Evolutionary conservation across 2,888 invertebrate species (phyloP), one percentile per base, ranked within the genome.

Genomic region (Ectropis crepuscularia): DNA sequence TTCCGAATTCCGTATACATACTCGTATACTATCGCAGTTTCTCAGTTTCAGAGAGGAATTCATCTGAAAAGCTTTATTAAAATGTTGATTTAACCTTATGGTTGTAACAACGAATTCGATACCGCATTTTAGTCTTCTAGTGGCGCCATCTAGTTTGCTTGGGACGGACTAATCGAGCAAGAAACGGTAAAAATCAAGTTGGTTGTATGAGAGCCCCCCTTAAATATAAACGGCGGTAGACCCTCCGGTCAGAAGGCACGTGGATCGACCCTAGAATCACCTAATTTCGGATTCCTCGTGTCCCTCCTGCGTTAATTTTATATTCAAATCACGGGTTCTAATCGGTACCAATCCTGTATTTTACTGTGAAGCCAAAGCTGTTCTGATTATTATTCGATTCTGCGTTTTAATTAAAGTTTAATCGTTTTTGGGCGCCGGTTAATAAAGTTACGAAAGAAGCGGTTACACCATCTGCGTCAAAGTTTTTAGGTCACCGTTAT

Each of bases 321-420:
- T 78, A 84, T 83, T 83, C 80, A 78, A 80, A 83, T 81, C 79
- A 71, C 67, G 72, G 62, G 50, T 43, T 50, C 58, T 65, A 68
- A 68, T 69, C 65, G 67, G 68, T 60, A 65, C 67, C 60, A 59
- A 61, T 69, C 69, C 65, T 65, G 65, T 63, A 68, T 67, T 69
- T 69, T 68, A 71, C 69, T 70, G 68, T 67, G 51, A 53, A 42
- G 41, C 57, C 12, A 54, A 61, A 67, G 61, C 65, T 61, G 63
- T 42, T 39, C 65, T 65, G 53, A 68, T 69, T 66, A 69, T 69
- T 71, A 57, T 62, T 51, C 51, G 54, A 55, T 63, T 59, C 55
- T 16, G 57, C 12, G 49, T 69, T 66, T 63, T 66, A 66, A 66
- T 69, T 66, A 68, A 69, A 68, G 47, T 57, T 5, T 38, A 36